Evolutionary conservation across 2,797 vertebrate species (phyloP), one percentile per base, ranked within the genome.

Genomic region (Enteromius afrohamiltoni): DNA sequence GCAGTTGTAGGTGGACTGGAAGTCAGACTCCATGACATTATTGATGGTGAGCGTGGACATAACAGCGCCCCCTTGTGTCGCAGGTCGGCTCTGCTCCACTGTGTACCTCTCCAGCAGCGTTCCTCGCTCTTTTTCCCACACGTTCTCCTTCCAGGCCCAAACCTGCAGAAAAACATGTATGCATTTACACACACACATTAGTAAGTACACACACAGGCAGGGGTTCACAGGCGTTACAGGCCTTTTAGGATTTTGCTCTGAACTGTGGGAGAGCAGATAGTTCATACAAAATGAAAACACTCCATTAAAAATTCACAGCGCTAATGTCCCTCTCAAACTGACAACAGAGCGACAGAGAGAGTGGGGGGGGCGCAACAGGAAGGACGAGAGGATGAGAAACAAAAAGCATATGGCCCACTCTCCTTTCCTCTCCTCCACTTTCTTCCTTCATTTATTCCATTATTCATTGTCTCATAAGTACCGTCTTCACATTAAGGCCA

Each of bases 131-230:
- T 95, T 95, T 90, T 99, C 98, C 94, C 98, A 91, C 47, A 98
- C 94, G 14, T 97, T 98, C 93, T 99, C 98, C 91, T 98, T 97
- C 98, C 97, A 99, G 0, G 97, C 97, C 98, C 98, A 99, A 0
- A 97, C 97, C 97, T 99, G 89, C 0, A 31, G 70, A 53, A 53
- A 34, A 74, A 21, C 29, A 74, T n/a, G 21, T 3, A 74, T n/a
- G 10, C n/a, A 83, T 51, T 84, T 9, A 92, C 40, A 86, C 53
- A 82, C 34, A 64, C n/a, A 69, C 49, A 62, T 62, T 67, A 31
- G 49, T 70, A 80, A 79, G 67, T n/a, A 64, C 58, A 84, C 45
- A 64, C 55, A 73, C 34, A 70, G 19, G 70, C 62, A 67, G 64
- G 53, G 19, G 42, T 82, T 83, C 45, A 55, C 69, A 89, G 77